These are phyloP conservation scores for Saccopteryx leptura DNA, from an alignment of 2,113 vertebrate species.

Conservation along the genomic window DNA sequence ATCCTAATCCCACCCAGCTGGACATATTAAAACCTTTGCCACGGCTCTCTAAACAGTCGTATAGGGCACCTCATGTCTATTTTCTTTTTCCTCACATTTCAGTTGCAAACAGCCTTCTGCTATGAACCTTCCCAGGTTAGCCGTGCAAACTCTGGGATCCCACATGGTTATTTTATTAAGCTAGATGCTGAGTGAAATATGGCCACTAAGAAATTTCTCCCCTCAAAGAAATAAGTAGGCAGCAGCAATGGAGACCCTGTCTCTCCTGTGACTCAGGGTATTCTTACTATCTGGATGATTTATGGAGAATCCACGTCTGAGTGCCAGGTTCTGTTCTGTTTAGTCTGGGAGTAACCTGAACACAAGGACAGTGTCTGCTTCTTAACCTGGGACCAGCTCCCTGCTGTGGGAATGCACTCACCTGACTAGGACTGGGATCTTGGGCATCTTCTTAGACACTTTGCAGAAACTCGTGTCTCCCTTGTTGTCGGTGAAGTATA, in stretches of 20 bases:
- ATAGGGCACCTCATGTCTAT: not conserved
- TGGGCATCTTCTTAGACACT: constrained; percentile 91
- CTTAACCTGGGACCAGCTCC: not conserved
- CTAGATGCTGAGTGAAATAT: not conserved
- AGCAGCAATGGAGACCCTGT: not conserved
- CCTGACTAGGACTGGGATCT: constrained; percentile 90
- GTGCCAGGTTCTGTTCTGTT: not conserved
- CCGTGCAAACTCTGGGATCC: not conserved
- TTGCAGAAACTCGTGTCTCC: constrained; percentile 87
- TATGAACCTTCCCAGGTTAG: not conserved
- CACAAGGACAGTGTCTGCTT: not conserved
- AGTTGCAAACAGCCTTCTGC: not conserved
- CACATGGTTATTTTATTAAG: not conserved
- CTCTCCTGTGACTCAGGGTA: not conserved
- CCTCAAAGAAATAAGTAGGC: not conserved
- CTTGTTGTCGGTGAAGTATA: constrained; percentile 91
- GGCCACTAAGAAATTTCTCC: not conserved
- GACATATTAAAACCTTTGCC: not conserved
- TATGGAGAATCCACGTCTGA: not conserved
- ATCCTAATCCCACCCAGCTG: not conserved
- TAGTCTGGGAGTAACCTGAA: not conserved
- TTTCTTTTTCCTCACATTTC: not conserved
- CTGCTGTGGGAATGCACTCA: constrained; percentile 87
- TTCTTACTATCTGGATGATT: not conserved
- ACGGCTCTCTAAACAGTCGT: not conserved